Percentiles rank a stretch among this genome's conserved stretches.
Conservation (phyloP, 2,113 vertebrate genomes). For the Leucosticte australis region DNA sequence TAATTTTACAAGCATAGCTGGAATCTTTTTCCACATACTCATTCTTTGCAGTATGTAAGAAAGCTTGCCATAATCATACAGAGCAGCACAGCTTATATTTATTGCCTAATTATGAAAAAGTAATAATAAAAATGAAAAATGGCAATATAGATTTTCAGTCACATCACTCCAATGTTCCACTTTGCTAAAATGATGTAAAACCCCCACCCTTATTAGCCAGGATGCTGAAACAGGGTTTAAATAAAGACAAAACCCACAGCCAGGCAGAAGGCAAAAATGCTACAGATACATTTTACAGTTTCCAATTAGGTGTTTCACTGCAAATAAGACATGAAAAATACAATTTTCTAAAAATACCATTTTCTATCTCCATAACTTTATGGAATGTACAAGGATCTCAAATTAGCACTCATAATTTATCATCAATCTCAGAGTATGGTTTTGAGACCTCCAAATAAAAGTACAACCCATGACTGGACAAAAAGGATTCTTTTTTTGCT, state of each 20-base stretch:
- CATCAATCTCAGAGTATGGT: background rate
- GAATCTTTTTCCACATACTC: background rate
- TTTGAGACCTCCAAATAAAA: background rate
- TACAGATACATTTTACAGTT: background rate
- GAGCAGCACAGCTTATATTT: background rate
- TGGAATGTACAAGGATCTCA: background rate
- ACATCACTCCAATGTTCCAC: slow-evolving; percentile 19
- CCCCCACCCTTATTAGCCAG: background rate
- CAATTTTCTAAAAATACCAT: background rate
- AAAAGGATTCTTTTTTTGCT: background rate
- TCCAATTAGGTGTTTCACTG: background rate
- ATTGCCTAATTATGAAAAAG: slow-evolving; percentile 44
- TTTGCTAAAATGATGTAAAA: slow-evolving; percentile 54
- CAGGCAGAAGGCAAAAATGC: background rate
- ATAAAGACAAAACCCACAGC: background rate
- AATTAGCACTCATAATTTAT: background rate
- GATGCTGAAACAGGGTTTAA: slow-evolving; percentile 34
- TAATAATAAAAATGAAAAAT: slow-evolving; percentile 60
- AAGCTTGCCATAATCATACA: background rate
- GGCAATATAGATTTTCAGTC: slow-evolving; percentile 52
- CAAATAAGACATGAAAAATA: background rate
- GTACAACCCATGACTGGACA: background rate
- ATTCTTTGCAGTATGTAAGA: background rate
- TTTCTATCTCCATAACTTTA: background rate
- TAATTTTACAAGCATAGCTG: background rate